Evolutionary conservation across 2,797 vertebrate genomes (phyloP), one percentile per base, ranked within the genome.

Genomic region (Mormyrus hasselquistii): DNA sequence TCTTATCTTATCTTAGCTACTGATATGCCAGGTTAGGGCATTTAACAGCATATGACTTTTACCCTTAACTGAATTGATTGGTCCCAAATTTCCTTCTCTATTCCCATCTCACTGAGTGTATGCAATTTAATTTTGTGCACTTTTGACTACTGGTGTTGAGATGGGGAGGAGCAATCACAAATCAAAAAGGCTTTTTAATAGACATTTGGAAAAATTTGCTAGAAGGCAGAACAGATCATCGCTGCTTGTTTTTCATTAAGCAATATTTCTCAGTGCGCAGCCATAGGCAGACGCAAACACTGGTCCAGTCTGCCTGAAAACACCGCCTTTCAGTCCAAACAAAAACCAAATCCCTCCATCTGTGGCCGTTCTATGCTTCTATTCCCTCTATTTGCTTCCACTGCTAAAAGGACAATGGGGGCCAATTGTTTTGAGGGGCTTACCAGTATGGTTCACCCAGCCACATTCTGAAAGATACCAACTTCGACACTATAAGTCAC

Each of bases 161-260:
- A 22, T 12, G 65, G 14, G 90, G 91, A 92, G 91, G 93, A 85
- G 91, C 93, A 94, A 94, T 94, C 92, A 91, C 89, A 89, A 86
- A 91, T 88, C 89, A 88, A 89, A 92, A 44, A 90, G 89, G 91
- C 91, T 92, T 93, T 93, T 92, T 93, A 94, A 94, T 93, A 92
- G 92, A 89, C 92, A 76, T 94, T 94, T 92, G 90, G 91, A 88
- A 90, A 91, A 93, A 94, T 90, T 91, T 91, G 93, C 94, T 94
- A 90, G 90, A 93, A 93, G 92, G 91, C 90, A 91, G 89, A 55
- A 83, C 47, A 89, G 90, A 90, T 91, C 92, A 73, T 91, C 89
- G 92, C 90, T 69, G 86, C 87, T 89, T 88, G 88, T 87, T 82
- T 92, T 89, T 91, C 91, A 90, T 89, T 90, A 90, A 88, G 90